Base-by-base conservation (phyloP, 2,113 vertebrate species). In the Aegithalos caudatus region DNA sequence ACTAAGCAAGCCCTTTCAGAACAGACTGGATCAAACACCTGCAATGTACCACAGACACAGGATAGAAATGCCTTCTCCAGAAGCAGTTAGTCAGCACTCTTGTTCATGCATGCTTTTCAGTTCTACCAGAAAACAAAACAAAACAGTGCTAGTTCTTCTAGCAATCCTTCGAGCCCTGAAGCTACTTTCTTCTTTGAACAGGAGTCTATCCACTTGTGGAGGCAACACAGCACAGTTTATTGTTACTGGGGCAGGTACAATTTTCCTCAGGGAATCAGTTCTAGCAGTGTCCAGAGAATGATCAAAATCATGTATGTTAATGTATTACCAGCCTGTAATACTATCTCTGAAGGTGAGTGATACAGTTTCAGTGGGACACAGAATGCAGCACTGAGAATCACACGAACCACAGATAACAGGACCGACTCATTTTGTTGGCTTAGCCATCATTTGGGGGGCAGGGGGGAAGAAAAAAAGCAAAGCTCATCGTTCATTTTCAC, bases 381-480 rank as follows among this genome's bases (percentile, higher is more conserved):
- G 45, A 78, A 81, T 17, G 27, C 27, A 91, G 62, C n/a, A 61
- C 58, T 25, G 18, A 62, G 50, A 81, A 78, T 45, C 7, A 14
- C 5, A 72, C 16, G 74, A 13, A 40, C 21, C 47, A 69, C 60
- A 81, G 35, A 27, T 31, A 86, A 56, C 17, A 83, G 58, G 33
- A 67, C 1, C 67, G 20, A 80, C 3, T 37, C 11, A 60, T 62
- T 58, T 65, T 90, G 42, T 23, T 31, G 8, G 11, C 19, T 35
- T 69, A 45, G 9, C 25, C 18, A 69, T 5, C 13, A 35, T 1
- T 27, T 27, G 11, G 6, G 5, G 8, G 6, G 1, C 1, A 6
- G 3, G 6, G 3, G 4, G 2, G 0, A 8, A 28, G 6, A 8
- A 21, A 66, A 38, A 69, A 69, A 69, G 25, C 10, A 76, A 79